These are phyloP conservation scores for Glaucomys volans DNA, from an alignment of 2,113 vertebrate genomes.

Conservation along the genomic window DNA sequence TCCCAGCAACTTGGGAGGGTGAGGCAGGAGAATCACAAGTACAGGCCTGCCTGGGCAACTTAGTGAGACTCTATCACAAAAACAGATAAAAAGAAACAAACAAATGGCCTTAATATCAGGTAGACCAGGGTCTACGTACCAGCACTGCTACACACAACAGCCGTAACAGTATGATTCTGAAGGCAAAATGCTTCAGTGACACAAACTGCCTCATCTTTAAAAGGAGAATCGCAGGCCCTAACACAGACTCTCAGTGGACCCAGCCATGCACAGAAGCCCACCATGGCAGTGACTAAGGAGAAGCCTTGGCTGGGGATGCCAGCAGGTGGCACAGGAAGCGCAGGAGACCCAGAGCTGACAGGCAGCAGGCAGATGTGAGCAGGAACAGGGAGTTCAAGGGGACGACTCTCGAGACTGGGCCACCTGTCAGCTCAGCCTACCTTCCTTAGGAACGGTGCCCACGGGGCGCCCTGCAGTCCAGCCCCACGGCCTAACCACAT, in stretches of 20 bases:
- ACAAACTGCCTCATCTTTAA: background rate
- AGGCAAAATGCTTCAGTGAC: background rate
- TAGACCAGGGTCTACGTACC: background rate
- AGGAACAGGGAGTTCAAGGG: too few relatives aligned
- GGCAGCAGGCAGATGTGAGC: too few relatives aligned
- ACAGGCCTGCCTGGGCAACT: too few relatives aligned
- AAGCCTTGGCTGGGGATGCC: background rate
- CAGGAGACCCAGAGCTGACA: background rate
- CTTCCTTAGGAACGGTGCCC: too few relatives aligned
- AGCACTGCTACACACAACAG: background rate
- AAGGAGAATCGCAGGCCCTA: background rate
- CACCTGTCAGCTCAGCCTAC: too few relatives aligned
- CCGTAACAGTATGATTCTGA: background rate
- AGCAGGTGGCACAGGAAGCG: background rate
- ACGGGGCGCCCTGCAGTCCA: too few relatives aligned
- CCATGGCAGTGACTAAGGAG: background rate
- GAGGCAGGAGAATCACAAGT: too few relatives aligned
- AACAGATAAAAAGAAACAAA: too few relatives aligned
- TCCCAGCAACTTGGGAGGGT: too few relatives aligned
- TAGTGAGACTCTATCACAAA: too few relatives aligned
- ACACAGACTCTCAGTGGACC: background rate
- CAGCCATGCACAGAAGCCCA: background rate
- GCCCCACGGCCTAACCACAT: too few relatives aligned
- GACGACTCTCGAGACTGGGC: too few relatives aligned
- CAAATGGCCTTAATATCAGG: background rate